Evolutionary conservation across 2,113 vertebrate species (phyloP), one percentile per base, ranked within the genome.

Genomic region (Proteles cristata): DNA sequence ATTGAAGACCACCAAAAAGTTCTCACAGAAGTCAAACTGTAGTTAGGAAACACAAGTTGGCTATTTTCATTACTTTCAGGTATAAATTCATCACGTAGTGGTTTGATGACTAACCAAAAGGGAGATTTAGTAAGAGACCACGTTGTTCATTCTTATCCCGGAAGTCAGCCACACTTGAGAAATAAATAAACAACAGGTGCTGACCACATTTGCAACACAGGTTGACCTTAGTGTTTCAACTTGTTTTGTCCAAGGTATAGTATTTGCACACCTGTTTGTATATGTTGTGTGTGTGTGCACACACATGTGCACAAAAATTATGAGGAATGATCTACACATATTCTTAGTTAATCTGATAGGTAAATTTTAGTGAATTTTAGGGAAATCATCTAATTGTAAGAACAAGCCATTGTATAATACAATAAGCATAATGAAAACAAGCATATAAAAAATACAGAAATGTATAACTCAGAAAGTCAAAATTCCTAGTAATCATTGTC

Each of bases 21-120:
- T 93, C 45, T 80, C 48, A 77, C 15, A 48, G 82, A 89, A 86
- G 68, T 26, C 9, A 65, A 81, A 95, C 17, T 55, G 28, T 66
- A 69, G 7, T 93, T 43, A 63, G n/a, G 87, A 92, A 86, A 69
- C n/a, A 73, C 23, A 65, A 58, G 31, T 35, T 31, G 45, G 73
- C 66, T 97, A 58, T 95, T 89, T 96, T 69, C 11, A 23, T 80
- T 25, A 50, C n/a, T 63, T 68, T 96, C 86, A 86, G 77, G 71
- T 91, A 48, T 19, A 65, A 55, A 63, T 48, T 65, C 73, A 94
- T 45, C 77, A 82, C 53, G 68, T 93, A 55, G 19, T 92, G 53
- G 86, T 33, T 50, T 28, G 26, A 11, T 83, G 73, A 95, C 25
- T 5, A 69, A 48, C n/a, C 88, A n/a, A 68, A 85, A 83, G 50